phyloP scores from a whole-genome alignment of 1,140 invertebrate species.

The Pseudoatta argentina region DNA sequence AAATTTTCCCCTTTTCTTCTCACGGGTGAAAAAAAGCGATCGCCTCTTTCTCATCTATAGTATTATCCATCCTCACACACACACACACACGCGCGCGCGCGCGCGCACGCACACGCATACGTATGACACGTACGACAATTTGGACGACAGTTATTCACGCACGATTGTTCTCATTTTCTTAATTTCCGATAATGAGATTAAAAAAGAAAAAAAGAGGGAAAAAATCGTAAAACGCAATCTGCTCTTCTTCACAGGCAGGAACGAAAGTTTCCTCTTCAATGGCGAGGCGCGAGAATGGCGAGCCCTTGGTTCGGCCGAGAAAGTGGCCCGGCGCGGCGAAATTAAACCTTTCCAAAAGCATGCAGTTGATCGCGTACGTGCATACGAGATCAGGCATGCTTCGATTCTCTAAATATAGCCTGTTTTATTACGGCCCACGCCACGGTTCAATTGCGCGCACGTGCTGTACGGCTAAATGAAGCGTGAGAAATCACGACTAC shows the following conservation, averaged over 20 bases:
- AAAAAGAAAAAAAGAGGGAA: neutral
- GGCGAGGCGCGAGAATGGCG: too few relatives aligned
- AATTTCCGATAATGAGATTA: neutral
- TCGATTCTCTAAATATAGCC: constrained; percentile 50
- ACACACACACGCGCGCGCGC: too few relatives aligned
- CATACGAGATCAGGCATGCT: constrained; percentile 22
- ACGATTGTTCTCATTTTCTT: constrained; percentile 33
- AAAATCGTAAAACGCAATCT: neutral
- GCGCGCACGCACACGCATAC: rapidly evolving
- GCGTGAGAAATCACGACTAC: neutral
- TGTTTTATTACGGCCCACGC: constrained; percentile 7
- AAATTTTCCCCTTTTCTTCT: neutral
- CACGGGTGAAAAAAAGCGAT: neutral
- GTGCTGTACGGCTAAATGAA: constrained; percentile 18
- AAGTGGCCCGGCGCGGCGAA: neutral
- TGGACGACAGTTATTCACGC: constrained; percentile 21
- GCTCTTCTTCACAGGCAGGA: neutral
- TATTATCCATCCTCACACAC: constrained; percentile 4
- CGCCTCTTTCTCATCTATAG: neutral
- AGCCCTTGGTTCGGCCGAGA: neutral
- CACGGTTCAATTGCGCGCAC: constrained; percentile 30
- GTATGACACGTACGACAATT: neutral
- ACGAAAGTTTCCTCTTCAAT: neutral
- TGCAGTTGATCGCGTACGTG: neutral
- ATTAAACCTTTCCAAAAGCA: constrained; percentile 43